Conservation (phyloP, 2,113 vertebrate genomes). For the Gavialis gangeticus region DNA sequence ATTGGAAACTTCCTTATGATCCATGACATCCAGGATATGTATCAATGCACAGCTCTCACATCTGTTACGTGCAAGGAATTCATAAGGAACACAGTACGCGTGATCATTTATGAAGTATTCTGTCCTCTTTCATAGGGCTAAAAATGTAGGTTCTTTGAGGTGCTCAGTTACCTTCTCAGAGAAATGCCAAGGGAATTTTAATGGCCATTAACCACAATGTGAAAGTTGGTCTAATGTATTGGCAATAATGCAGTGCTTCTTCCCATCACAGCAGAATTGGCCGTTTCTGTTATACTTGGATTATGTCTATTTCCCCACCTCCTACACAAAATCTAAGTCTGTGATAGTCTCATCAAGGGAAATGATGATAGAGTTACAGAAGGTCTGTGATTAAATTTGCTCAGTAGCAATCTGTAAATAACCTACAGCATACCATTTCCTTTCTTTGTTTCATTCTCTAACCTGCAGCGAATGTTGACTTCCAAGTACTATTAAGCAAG, state of each 20-base stretch:
- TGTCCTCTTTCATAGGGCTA: background rate
- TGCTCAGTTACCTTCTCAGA: constrained; percentile 39
- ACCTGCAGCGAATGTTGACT: constrained; percentile 63
- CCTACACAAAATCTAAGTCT: constrained; percentile 79
- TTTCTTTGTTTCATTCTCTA: constrained; percentile 69
- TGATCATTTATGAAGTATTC: background rate
- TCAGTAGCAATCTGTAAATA: constrained; percentile 77
- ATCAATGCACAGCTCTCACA: background rate
- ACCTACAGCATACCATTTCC: constrained; percentile 69
- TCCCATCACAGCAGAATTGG: constrained; percentile 73
- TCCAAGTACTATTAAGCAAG: constrained; percentile 53
- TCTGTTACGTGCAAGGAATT: background rate
- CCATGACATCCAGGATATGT: background rate
- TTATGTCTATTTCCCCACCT: constrained; percentile 64
- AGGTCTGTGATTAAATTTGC: constrained; percentile 79
- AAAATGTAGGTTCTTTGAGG: constrained; percentile 60
- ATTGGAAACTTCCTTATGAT: background rate
- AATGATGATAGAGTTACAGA: constrained; percentile 77
- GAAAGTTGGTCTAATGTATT: constrained; percentile 74
- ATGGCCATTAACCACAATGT: constrained; percentile 65
- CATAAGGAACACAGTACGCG: background rate
- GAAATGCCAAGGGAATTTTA: constrained; percentile 68
- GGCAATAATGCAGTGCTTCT: constrained; percentile 64
- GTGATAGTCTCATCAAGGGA: constrained; percentile 78
- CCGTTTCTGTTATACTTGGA: constrained; percentile 73